Percentiles rank a stretch among this genome's conserved stretches.
phyloP scores from a whole-genome alignment of 30 jellyfish, hydroid and myxozoan species.

The Turritopsis rubra region DNA sequence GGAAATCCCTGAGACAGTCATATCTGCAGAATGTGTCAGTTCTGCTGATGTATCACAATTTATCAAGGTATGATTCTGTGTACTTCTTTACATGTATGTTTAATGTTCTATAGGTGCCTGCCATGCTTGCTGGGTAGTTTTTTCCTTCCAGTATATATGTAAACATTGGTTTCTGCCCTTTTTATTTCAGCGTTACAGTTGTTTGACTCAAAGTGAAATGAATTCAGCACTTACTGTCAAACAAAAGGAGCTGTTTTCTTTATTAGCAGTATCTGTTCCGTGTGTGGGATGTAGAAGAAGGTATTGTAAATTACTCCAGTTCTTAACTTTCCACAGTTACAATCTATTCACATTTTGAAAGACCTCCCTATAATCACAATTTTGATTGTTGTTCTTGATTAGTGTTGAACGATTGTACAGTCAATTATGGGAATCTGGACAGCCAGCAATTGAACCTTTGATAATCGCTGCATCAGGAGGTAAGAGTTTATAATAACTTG shows the following conservation, averaged over 20 bases:
- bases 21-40: constrained; percentile 62
- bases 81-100: neutral
- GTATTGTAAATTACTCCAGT: constrained; percentile 5
- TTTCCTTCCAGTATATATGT: too few species aligned
- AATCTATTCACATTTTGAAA: too few species aligned
- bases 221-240: constrained; percentile 58
- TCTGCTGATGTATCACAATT: constrained; percentile 65
- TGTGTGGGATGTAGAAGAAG: constrained; percentile 95
- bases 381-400: constrained; percentile 4
- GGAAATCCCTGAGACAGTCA: constrained; percentile 81
- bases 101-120: neutral
- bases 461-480: constrained; percentile 45
- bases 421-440: constrained; percentile 83
- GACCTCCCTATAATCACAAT: too few species aligned
- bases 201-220: constrained; percentile 52
- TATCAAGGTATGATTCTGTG: constrained; percentile 34
- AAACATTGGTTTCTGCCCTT: neutral
- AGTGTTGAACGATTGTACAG: constrained; percentile 89
- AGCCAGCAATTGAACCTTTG: constrained; percentile 94
- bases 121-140: neutral
- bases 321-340: neutral
- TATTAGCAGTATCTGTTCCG: constrained; percentile 67
- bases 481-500: too few species aligned
- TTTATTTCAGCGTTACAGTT: constrained; percentile 47
- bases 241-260: constrained; percentile 64